Percentiles rank a stretch among this genome's conserved stretches.
phyloP scores from a whole-genome alignment of 2,113 vertebrate genomes.

The Laticauda laticaudata region DNA sequence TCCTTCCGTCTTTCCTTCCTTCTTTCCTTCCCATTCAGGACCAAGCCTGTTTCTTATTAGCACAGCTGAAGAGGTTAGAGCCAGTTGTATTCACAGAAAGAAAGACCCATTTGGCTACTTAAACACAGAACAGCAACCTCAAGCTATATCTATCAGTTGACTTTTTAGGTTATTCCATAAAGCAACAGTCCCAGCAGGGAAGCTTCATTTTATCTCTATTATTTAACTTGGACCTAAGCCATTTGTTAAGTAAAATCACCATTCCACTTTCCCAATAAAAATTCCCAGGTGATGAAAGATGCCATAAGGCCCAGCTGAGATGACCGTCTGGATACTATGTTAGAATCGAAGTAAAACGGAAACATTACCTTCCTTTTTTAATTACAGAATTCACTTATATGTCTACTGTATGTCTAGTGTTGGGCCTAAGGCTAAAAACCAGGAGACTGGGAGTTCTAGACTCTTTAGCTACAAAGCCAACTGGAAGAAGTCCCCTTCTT shows the following conservation, averaged over 20 bases:
- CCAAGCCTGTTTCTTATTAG: background rate
- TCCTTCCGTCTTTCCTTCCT: no score
- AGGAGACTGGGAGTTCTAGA: no score
- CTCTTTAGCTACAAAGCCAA: background rate
- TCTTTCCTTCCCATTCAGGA: background rate
- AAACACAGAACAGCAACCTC: background rate
- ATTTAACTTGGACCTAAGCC: background rate
- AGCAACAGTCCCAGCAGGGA: background rate
- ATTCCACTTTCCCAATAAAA: background rate
- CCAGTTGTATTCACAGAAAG: background rate
- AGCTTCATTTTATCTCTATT: background rate
- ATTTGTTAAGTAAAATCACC: constrained; percentile 15
- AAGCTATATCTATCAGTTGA: background rate
- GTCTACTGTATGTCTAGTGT: background rate
- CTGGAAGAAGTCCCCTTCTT: no score
- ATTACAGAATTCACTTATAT: constrained; percentile 9
- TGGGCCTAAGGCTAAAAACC: background rate
- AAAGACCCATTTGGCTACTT: background rate
- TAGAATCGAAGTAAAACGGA: background rate
- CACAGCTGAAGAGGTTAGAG: background rate
- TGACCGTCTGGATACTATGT: background rate
- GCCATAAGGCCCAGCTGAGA: background rate
- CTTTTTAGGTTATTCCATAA: background rate
- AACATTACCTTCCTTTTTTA: background rate
- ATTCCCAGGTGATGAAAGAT: background rate